Percentiles rank a stretch among this genome's conserved stretches.
Evolutionary conservation across 2,888 invertebrate species (phyloP).

Genomic region (Mongoloraphidia duomilia): DNA sequence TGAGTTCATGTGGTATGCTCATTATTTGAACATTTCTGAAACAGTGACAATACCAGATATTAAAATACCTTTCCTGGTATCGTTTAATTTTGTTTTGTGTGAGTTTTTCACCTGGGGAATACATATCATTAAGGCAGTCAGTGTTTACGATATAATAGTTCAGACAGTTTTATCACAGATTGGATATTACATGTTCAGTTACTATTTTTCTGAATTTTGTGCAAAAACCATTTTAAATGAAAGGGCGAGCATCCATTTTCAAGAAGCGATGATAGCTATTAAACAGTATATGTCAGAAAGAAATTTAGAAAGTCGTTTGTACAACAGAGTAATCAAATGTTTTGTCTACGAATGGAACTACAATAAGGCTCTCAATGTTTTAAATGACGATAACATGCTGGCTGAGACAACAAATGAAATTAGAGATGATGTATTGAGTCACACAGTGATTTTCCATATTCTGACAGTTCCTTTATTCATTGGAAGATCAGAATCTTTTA

Average conservation of each 20-base stretch:
- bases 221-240: conserved; percentile 8
- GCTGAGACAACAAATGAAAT: conserved; percentile 11
- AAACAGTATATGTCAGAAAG: conserved; percentile 36
- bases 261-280: conserved; percentile 35
- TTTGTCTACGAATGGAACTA: conserved; percentile 37
- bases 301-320: conserved; percentile 31
- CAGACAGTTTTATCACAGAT: conserved; percentile 2
- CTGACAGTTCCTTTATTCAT: conserved; percentile 10
- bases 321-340: conserved; percentile 32
- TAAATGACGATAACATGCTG: conserved; percentile 9
- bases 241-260: conserved; percentile 19
- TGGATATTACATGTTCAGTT: conserved; percentile 11
- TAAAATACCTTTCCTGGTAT: too few species aligned
- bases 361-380: conserved; percentile 27
- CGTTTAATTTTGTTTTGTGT: too few species aligned
- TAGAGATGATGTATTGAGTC: conserved; percentile 9
- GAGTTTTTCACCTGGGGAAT: too few species aligned
- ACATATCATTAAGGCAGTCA: neutral
- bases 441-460: conserved; percentile 8
- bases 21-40: too few species aligned
- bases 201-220: conserved; percentile 10
- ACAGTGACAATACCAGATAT: too few species aligned
- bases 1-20: conserved; percentile 7
- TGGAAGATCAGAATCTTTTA: conserved; percentile 3
- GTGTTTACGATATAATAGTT: conserved; percentile 2